Evolutionary conservation across 2,888 invertebrate genomes (phyloP).

Genomic region (Iselma pallidipennis): DNA sequence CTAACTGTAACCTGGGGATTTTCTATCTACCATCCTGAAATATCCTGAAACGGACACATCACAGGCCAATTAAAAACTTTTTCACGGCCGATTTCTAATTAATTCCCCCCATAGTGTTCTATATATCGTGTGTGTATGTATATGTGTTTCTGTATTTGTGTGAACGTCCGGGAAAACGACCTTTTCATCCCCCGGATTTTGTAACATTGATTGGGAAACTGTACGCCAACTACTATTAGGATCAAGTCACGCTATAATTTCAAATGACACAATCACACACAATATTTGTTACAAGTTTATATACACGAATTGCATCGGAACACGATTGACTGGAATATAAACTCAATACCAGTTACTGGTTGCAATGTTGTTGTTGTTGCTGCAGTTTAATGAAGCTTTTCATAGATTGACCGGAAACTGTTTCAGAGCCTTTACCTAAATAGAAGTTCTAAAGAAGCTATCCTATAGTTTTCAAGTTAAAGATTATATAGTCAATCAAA

Average conservation of each 20-base stretch:
- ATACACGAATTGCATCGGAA: neutral
- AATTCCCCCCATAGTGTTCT: too few species aligned
- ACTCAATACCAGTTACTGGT: too few species aligned
- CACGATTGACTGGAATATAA: neutral
- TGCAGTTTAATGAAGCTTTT: neutral
- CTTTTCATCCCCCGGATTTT: neutral
- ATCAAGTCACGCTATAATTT: neutral
- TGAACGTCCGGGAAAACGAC: neutral
- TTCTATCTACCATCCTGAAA: neutral
- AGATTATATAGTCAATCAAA: too few species aligned
- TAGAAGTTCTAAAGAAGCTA: too few species aligned
- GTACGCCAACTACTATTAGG: neutral
- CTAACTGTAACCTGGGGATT: neutral
- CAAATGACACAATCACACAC: neutral
- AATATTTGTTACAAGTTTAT: neutral
- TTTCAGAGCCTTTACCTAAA: neutral
- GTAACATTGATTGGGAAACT: neutral
- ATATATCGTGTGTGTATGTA: too few species aligned
- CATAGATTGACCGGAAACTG: neutral
- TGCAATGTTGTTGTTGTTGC: too few species aligned
- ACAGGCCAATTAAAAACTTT: slow-evolving; percentile 5
- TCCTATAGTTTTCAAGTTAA: neutral
- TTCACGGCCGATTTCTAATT: slow-evolving; percentile 5
- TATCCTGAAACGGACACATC: neutral
- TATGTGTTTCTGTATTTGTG: neutral